Conservation (phyloP, 2,113 vertebrate genomes). For the Rutilus rutilus region DNA sequence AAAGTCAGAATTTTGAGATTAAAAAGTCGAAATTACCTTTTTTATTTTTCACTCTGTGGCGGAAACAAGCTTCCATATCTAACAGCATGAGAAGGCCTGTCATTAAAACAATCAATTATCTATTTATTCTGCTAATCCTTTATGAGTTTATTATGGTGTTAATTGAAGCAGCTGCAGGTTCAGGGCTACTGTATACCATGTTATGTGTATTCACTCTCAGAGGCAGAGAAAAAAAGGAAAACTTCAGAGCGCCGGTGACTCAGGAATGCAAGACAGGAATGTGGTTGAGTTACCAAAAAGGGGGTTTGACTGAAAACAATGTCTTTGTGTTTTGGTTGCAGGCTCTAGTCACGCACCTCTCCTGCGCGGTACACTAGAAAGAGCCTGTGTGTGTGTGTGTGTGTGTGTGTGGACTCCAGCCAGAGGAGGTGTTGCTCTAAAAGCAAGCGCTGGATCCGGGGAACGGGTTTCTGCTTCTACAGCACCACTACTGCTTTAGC, state of each 20-base stretch:
- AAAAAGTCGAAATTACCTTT: too few species aligned
- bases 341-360: slow-evolving; percentile 79
- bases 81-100: too few species aligned
- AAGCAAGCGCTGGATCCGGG: slow-evolving; percentile 65
- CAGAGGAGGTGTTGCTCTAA: slow-evolving; percentile 57
- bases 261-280: slow-evolving; percentile 85
- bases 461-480: neutral
- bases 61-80: too few species aligned
- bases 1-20: too few species aligned
- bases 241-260: slow-evolving; percentile 69
- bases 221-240: slow-evolving; percentile 27
- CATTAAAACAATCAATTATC: neutral
- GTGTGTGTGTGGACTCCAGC: slow-evolving; percentile 59
- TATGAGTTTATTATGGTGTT: neutral
- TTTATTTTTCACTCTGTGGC: too few species aligned
- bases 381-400: too few species aligned
- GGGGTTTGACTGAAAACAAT: slow-evolving; percentile 78
- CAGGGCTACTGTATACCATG: neutral
- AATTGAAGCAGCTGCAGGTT: neutral
- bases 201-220: slow-evolving; percentile 28
- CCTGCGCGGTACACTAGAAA: slow-evolving; percentile 52
- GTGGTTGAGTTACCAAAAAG: slow-evolving; percentile 78
- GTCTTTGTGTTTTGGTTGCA: slow-evolving; percentile 78
- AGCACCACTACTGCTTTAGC: neutral
- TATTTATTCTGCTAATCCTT: neutral